Evolutionary conservation across 2,888 invertebrate species (phyloP), one percentile per base, ranked within the genome.

Genomic region (Loripinus fragilis): DNA sequence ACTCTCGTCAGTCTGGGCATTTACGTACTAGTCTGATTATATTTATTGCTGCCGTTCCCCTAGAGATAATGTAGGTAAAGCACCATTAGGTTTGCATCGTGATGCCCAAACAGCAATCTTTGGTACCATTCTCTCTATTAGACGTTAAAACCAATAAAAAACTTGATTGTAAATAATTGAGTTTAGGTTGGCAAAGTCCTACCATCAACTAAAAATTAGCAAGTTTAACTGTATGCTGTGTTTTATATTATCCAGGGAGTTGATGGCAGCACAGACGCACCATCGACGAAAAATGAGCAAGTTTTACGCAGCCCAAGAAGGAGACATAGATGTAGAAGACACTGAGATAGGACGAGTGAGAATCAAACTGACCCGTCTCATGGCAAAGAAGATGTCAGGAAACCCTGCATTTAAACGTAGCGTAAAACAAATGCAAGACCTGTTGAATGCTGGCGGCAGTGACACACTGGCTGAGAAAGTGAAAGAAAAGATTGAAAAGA

Each of bases 331-430:
- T 75, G 83, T 89, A 30, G 90, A 90, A 66, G 89, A 90, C 28
- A 90, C 91, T 3, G 90, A 91, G 10, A 86, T 91, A 1, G 90
- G 89, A 2, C 83, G 89, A 41, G 87, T 91, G 20, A 70, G 89
- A 42, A 74, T 83, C 23, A 90, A 89, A 74, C 85, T 91, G n/a
- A 85, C 86, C 17, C 83, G 80, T 20, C 81, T 90, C 12, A 90
- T 89, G 87, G 85, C 84, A 10, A 88, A 86, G 71, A 85, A 86
- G 76, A 86, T 87, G 86, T 86, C 85, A 20, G 86, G 86, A 33
- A 87, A 86, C 64, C 87, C 87, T 25, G 85, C 85, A 60, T 87
- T 87, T 71, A 81, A 83, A 85, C 80, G 85, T 76, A 84, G 86
- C 35, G 87, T 87, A 71, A 76, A 86, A 68, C 67, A 72, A 65